Evolutionary conservation across 2,888 invertebrate species (phyloP).

Genomic region (Pyralis farinalis): DNA sequence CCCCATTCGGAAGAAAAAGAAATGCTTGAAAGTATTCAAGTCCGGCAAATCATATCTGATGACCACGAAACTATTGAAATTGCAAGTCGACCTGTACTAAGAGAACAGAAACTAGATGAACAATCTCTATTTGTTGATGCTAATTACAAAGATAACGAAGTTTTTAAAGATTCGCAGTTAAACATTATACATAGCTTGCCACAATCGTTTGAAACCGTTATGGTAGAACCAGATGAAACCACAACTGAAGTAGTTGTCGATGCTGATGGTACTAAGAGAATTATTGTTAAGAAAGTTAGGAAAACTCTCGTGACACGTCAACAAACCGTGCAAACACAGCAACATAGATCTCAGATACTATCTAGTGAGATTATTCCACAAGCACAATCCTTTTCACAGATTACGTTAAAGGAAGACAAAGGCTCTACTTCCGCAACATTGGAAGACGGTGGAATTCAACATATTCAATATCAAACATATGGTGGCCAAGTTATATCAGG

Average conservation of each 20-base stretch:
- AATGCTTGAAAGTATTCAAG: slow-evolving; percentile 83
- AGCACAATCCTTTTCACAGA: slow-evolving; percentile 84
- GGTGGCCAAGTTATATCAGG: slow-evolving; percentile 84
- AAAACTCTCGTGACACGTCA: slow-evolving; percentile 85
- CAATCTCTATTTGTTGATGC: slow-evolving; percentile 87
- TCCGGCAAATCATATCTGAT: slow-evolving; percentile 82
- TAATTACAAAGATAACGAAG: slow-evolving; percentile 82
- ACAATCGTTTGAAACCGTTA: slow-evolving; percentile 89
- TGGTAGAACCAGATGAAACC: slow-evolving; percentile 91
- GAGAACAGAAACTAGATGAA: slow-evolving; percentile 70
- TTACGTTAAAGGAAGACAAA: slow-evolving; percentile 84
- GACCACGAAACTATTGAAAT: slow-evolving; percentile 88
- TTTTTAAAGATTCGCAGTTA: slow-evolving; percentile 83
- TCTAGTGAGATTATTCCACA: slow-evolving; percentile 80
- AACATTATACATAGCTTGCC: slow-evolving; percentile 87
- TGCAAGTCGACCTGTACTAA: slow-evolving; percentile 81
- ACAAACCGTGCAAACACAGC: slow-evolving; percentile 83
- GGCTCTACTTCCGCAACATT: slow-evolving; percentile 79
- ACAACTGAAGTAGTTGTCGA: slow-evolving; percentile 91
- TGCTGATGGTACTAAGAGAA: slow-evolving; percentile 89
- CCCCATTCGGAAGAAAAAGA: slow-evolving; percentile 69
- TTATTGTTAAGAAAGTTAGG: slow-evolving; percentile 87
- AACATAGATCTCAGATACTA: slow-evolving; percentile 77
- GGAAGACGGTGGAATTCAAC: slow-evolving; percentile 83
- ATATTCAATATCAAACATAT: slow-evolving; percentile 82